Evolutionary conservation across 2,797 vertebrate species (phyloP), one percentile per base, ranked within the genome.

Genomic region (Meda fulgida): DNA sequence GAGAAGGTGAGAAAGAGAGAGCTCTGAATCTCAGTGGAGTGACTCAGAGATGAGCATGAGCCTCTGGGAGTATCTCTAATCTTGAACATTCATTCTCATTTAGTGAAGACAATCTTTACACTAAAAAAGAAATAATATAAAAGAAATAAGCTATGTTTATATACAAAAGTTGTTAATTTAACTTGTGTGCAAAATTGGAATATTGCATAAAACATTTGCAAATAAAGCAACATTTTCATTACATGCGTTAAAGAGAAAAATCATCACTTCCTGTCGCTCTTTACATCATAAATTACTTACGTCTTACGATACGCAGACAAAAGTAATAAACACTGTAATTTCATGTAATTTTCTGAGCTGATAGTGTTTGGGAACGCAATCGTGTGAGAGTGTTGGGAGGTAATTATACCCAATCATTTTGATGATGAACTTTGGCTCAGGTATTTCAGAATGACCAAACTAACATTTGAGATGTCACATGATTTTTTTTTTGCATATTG

Each of bases 1-100:
- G 48, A 67, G 65, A 60, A 83, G 58, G 72, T 86, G 3, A 40
- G 88, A 90, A 89, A 87, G 77, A 77, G 58, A 70, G 87, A 82
- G 70, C 36, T 72, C 77, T 89, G 84, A 78, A 78, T 51, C 63
- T 78, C 73, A 58, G 60, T 3, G 21, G 72, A 83, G 31, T 40
- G 34, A 21, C 58, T 83, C 6, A 0, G 82, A 69, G 60, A 84
- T 70, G 34, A 84, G 8, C 63, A 19, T 26, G 60, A 66, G 23
- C 31, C 81, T 38, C 43, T 76, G 65, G 63, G 82, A 55, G 26
- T 43, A 48, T 53, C 26, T 79, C 26, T 31, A 65, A 78, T 65
- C 38, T 14, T 43, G 77, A 78, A 78, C 31, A 75, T 75, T 48
- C 40, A 75, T 66, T 66, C 43, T 66, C 23, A 76, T 76, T 76